These are phyloP conservation scores for Leptinotarsa juncta DNA, from an alignment of 2,888 invertebrate species.

Conservation along the genomic window DNA sequence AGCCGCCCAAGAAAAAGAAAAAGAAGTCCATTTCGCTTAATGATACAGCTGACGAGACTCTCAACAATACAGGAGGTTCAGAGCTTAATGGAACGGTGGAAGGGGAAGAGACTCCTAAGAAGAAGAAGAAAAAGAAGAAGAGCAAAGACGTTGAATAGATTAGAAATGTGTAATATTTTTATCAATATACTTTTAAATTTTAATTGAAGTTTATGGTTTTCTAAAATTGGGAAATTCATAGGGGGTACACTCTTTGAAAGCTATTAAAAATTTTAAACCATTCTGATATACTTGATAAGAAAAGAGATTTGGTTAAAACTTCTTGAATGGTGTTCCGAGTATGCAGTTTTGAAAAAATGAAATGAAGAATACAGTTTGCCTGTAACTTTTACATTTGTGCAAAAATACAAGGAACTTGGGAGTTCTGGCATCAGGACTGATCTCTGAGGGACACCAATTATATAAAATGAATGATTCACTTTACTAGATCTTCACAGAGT, in stretches of 20 bases:
- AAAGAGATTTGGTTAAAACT: too few species aligned
- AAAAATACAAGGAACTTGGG: neutral
- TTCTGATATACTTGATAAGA: too few species aligned
- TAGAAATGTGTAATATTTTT: constrained; percentile 2
- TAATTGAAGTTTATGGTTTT: constrained; percentile 14
- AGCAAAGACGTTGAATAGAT: constrained; percentile 1
- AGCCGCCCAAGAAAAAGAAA: constrained; percentile 61
- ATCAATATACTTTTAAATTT: constrained; percentile 10
- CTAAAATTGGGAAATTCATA: neutral
- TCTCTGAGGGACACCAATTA: neutral
- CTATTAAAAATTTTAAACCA: too few species aligned
- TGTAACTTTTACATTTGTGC: too few species aligned
- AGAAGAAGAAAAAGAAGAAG: constrained; percentile 44
- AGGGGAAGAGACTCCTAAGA: constrained; percentile 30
- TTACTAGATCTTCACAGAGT: too few species aligned
- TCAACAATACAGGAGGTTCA: constrained; percentile 25
- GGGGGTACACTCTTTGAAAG: too few species aligned
- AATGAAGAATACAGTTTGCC: too few species aligned
- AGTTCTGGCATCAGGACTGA: neutral
- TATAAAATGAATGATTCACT: neutral
- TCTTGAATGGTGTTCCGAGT: too few species aligned
- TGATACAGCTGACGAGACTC: constrained; percentile 17
- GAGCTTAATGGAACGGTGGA: constrained; percentile 31
- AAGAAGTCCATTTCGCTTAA: constrained; percentile 36
- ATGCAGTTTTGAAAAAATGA: too few species aligned